These are phyloP conservation scores for Chrysochloris asiatica DNA, from an alignment of 2,113 vertebrate genomes.

Conservation along the genomic window DNA sequence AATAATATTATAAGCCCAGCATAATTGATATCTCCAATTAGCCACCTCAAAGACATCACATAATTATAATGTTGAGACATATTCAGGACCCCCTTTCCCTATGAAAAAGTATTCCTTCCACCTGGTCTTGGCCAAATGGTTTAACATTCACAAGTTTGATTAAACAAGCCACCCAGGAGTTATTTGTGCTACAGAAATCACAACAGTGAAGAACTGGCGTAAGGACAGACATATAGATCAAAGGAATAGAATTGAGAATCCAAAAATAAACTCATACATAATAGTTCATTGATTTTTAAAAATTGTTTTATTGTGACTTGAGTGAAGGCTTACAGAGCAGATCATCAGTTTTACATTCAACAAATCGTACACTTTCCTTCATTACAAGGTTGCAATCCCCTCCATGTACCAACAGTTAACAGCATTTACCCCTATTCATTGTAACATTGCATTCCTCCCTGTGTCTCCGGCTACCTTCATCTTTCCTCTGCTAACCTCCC, in stretches of 20 bases:
- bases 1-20: too few relatives aligned
- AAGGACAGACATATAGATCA: background rate
- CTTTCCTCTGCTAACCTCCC: too few relatives aligned
- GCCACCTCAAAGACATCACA: background rate
- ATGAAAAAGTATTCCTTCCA: background rate
- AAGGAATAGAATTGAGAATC: background rate
- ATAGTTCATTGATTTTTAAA: background rate
- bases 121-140: background rate
- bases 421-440: too few relatives aligned
- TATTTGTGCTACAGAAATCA: background rate
- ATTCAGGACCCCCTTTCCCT: background rate
- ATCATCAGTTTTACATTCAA: too few relatives aligned
- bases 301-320: too few relatives aligned
- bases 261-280: background rate
- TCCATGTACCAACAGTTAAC: too few relatives aligned
- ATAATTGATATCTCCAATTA: background rate
- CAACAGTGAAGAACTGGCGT: background rate
- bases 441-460: too few relatives aligned
- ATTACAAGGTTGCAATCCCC: too few relatives aligned
- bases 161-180: background rate
- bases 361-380: too few relatives aligned
- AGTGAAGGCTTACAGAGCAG: too few relatives aligned
- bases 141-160: background rate
- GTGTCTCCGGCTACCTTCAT: too few relatives aligned
- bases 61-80: background rate